These are phyloP conservation scores for Phaethon lepturus DNA, from an alignment of 2,113 vertebrate genomes.

Conservation along the genomic window DNA sequence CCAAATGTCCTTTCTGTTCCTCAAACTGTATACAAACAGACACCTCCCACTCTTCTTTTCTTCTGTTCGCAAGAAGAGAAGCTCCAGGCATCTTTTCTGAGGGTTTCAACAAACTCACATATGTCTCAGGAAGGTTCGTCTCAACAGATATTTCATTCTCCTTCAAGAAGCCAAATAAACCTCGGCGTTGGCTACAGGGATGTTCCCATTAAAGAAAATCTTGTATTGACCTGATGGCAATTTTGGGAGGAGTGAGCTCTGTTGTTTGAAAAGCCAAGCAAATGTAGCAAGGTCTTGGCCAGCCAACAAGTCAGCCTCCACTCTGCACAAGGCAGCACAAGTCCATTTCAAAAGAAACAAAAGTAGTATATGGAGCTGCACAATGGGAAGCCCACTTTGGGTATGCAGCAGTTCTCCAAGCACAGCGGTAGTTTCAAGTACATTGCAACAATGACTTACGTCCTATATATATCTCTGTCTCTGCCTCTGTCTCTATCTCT, in stretches of 20 bases:
- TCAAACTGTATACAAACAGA: not conserved
- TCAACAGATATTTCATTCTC: not conserved
- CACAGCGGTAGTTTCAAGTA: not conserved
- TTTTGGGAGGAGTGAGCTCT: not conserved
- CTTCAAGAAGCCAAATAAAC: not conserved
- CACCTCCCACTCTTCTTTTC: not conserved
- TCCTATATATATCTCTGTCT: no score
- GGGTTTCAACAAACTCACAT: not conserved
- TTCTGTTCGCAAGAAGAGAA: not conserved
- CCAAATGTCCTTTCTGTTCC: not conserved
- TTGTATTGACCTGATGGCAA: not conserved
- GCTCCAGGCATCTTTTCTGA: not conserved
- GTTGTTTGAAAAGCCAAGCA: not conserved
- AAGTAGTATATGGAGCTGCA: not conserved
- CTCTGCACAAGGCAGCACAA: not conserved
- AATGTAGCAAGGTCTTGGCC: not conserved
- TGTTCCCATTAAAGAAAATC: not conserved
- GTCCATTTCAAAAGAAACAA: not conserved
- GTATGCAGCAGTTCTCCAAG: fast-evolving
- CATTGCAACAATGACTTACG: fast-evolving
- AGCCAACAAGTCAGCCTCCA: not conserved
- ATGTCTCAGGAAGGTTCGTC: not conserved
- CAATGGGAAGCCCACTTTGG: not conserved
- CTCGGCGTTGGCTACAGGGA: fast-evolving
- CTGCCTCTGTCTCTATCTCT: no score